Percentiles rank a stretch among this genome's conserved stretches.
Conservation (phyloP, 2,888 invertebrate species). For the Dorcus hopei region DNA sequence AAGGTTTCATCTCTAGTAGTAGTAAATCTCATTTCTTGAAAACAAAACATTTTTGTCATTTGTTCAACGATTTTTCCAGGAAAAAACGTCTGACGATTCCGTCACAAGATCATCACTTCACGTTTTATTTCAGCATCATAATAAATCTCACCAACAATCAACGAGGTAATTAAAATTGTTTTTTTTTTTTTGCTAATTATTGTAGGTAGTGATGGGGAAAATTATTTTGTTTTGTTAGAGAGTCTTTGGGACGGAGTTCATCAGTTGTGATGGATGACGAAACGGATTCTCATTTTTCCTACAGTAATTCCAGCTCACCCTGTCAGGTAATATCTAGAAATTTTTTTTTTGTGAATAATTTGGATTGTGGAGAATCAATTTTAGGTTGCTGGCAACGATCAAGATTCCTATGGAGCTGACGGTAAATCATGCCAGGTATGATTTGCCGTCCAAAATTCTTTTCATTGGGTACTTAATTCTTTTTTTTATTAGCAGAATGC, state of each 20-base stretch:
- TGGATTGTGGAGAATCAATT: neutral
- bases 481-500: conserved; percentile 30
- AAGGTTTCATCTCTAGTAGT: neutral
- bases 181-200: neutral
- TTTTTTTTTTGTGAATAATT: neutral
- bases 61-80: conserved; percentile 24
- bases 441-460: neutral
- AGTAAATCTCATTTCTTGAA: too few relatives aligned
- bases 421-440: conserved; percentile 22
- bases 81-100: conserved; percentile 37
- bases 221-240: conserved; percentile 36
- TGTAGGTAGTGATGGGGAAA: too few relatives aligned
- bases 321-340: conserved; percentile 47
- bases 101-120: conserved; percentile 38
- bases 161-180: conserved; percentile 11
- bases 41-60: neutral
- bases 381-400: conserved; percentile 23
- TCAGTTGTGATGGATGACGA: conserved; percentile 58
- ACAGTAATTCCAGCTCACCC: conserved; percentile 76
- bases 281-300: conserved; percentile 74
- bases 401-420: conserved; percentile 22
- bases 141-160: conserved; percentile 32
- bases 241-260: conserved; percentile 51
- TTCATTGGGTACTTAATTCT: too few relatives aligned
- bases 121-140: conserved; percentile 42